A percentile compares a stretch with the other conserved stretches of the same genome.
phyloP scores from a whole-genome alignment of 1,140 invertebrate genomes.

The Drosophila melanica region DNA sequence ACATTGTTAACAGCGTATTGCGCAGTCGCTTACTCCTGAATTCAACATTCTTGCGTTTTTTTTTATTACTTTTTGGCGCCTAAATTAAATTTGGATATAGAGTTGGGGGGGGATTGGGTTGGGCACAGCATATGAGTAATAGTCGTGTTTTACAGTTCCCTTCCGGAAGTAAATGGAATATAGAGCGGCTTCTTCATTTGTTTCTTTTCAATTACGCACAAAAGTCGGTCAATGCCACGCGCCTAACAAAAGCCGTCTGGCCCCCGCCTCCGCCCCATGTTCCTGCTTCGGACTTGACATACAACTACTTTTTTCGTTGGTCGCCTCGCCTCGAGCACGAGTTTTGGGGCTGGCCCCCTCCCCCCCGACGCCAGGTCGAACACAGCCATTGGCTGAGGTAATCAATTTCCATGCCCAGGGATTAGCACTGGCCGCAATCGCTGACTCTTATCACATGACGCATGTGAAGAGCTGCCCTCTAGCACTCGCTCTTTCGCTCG shows the following conservation, averaged over 20 bases:
- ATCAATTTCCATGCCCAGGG: slow-evolving; percentile 49
- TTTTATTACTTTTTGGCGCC: slow-evolving; percentile 15
- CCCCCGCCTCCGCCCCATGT: neutral
- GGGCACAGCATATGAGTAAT: slow-evolving; percentile 31
- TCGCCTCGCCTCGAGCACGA: slow-evolving; percentile 58
- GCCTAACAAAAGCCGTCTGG: slow-evolving; percentile 26
- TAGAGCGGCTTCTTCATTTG: neutral
- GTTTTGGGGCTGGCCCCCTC: neutral
- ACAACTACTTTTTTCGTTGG: slow-evolving; percentile 18
- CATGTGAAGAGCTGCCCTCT: slow-evolving; percentile 13
- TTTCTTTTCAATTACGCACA: slow-evolving; percentile 43
- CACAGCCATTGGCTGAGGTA: slow-evolving; percentile 53
- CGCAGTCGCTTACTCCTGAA: too few species aligned
- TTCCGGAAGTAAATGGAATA: slow-evolving; percentile 10
- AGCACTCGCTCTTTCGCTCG: neutral
- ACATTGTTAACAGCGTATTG: neutral
- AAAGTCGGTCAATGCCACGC: slow-evolving; percentile 72
- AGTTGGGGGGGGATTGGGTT: too few species aligned
- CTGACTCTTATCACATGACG: slow-evolving; percentile 43
- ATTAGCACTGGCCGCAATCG: slow-evolving; percentile 28
- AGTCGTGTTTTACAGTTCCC: neutral
- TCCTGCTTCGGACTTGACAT: slow-evolving; percentile 43
- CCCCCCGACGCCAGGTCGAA: too few species aligned
- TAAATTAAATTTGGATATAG: slow-evolving; percentile 10
- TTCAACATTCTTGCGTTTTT: too few species aligned